Percentiles rank a stretch among this genome's conserved stretches.
These are phyloP conservation scores for Coregonus suidteri DNA, from an alignment of 2,797 vertebrate species.

Conservation along the genomic window DNA sequence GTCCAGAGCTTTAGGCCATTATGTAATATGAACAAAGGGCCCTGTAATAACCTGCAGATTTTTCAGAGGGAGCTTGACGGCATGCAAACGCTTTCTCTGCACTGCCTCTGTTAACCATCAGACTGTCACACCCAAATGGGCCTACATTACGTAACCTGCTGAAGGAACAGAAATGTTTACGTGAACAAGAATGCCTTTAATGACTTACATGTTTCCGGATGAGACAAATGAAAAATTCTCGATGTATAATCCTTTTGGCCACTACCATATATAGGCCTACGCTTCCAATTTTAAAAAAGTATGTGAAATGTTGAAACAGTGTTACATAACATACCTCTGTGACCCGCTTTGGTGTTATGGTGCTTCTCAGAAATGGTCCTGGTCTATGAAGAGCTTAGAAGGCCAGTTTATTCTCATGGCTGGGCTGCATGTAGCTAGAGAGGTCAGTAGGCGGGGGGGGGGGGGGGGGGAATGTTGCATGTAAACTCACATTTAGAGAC, in stretches of 20 bases:
- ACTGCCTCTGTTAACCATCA: too few species aligned
- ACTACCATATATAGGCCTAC: not conserved
- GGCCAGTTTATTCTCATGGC: constrained; percentile 1
- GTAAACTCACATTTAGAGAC: constrained; percentile 62
- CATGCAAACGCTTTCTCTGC: constrained; percentile 18
- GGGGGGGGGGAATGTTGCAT: constrained; percentile 57
- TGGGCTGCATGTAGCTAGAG: constrained; percentile 14
- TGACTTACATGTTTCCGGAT: constrained; percentile 26
- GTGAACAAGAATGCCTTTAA: constrained; percentile 36
- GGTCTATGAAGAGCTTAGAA: constrained; percentile 12
- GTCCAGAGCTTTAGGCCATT: too few species aligned
- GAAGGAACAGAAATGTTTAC: constrained; percentile 50
- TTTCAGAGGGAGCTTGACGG: constrained; percentile 9
- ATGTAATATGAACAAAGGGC: too few species aligned
- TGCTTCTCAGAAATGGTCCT: constrained; percentile 13
- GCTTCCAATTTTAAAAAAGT: not conserved
- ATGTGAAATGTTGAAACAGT: constrained; percentile 26
- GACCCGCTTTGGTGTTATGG: constrained; percentile 44
- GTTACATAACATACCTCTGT: constrained; percentile 55
- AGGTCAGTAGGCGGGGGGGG: constrained; percentile 51
- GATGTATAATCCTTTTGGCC: constrained; percentile 13
- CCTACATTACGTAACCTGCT: constrained; percentile 47
- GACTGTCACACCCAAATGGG: constrained; percentile 30
- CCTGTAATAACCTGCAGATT: too few species aligned
- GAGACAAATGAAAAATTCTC: constrained; percentile 18